Evolutionary conservation across 2,113 vertebrate genomes (phyloP), one percentile per base, ranked within the genome.

Genomic region (Benitochromis conjunctus): DNA sequence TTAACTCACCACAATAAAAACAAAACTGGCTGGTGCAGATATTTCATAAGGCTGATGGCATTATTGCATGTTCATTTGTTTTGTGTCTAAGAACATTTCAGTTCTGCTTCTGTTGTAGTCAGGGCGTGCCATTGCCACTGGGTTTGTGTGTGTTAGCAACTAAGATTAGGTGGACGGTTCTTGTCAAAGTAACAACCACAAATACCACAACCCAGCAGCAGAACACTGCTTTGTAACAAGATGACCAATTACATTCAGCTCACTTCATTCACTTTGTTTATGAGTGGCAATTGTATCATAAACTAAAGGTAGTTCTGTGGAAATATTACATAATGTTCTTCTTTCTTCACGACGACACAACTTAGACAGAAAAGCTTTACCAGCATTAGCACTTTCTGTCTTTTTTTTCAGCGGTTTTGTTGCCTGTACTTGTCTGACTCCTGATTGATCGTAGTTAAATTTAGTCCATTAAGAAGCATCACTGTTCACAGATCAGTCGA

Each of bases 1-100:
- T 26, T 26, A 26, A 1, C 0, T 2, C 51, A 54, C 6, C 7
- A 8, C 1, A 2, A 1, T 46, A 51, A 51, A 48, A 74, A 51
- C 41, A 29, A 51, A 48, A 51, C 9, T 31, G 24, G 43, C 5
- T 24, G 4, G 1, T 76, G 71, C 46, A 74, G 24, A 31, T 51
- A 29, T 76, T 76, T 53, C 19, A 76, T 2, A 3, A 76, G 53
- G 43, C 26, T 31, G 14, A 29, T 4, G 18, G 0, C 16, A 76
- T 0, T 3, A 0, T 13, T 34, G 16, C 0, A 0, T 12, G 5
- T 19, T 48, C 24, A 76, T 9, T 31, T 34, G 18, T 31, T 5
- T 29, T 76, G 69, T 2, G 0, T n/a, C 9, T 76, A 31, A 53
- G 46, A 76, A 29, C 69, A 74, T 51, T 18, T 48, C 0, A 48